phyloP scores from a whole-genome alignment of 2,113 vertebrate genomes.

The Oriolus oriolus region DNA sequence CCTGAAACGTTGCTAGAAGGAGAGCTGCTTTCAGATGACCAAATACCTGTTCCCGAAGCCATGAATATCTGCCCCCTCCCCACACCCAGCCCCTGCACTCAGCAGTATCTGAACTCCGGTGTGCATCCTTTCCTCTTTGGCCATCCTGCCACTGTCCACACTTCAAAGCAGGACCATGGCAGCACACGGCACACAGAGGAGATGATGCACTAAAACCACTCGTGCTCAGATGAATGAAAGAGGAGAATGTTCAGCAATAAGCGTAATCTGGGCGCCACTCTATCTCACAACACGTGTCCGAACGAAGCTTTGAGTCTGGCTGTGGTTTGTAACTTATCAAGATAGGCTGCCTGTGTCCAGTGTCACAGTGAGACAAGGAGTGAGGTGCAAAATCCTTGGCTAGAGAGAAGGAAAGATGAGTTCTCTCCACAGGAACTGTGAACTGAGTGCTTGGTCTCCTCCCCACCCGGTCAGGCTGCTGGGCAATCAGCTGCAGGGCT shows the following conservation, averaged over 20 bases:
- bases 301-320: neutral
- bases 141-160: neutral
- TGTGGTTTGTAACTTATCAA: neutral
- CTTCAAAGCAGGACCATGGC: neutral
- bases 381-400: neutral
- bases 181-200: neutral
- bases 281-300: neutral
- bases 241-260: neutral
- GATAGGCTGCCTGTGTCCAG: neutral
- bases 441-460: neutral
- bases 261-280: neutral
- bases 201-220: neutral
- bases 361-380: neutral
- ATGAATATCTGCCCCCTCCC: neutral
- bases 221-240: fast-evolving
- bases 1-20: neutral
- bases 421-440: neutral
- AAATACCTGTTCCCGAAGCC: neutral
- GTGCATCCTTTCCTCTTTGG: neutral
- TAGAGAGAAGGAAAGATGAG: neutral
- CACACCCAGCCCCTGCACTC: neutral
- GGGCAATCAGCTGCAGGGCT: neutral
- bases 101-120: neutral
- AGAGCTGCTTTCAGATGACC: neutral
- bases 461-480: neutral